Evolutionary conservation across 2,888 invertebrate genomes (phyloP).

Genomic region (Caenorhabditis sp.): DNA sequence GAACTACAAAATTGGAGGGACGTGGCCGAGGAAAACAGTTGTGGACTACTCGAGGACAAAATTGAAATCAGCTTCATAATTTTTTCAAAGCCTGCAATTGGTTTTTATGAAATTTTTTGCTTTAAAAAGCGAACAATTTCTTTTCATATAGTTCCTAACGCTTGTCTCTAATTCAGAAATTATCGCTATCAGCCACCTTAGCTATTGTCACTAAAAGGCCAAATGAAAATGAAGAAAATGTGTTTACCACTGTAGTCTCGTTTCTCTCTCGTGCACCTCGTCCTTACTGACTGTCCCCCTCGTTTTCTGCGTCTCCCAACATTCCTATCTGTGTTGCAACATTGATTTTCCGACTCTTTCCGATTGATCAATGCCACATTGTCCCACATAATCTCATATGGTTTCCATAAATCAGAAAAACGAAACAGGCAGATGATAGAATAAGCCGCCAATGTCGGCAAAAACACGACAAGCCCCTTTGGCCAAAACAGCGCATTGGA

Average conservation of each 20-base stretch:
- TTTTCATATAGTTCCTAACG: not conserved
- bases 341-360: constrained; percentile 19
- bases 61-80: not conserved
- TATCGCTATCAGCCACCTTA: not conserved
- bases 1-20: constrained; percentile 1
- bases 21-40: not conserved
- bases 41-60: constrained; percentile 11
- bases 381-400: constrained; percentile 17
- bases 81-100: not conserved
- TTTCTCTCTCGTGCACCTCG: not conserved
- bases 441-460: not conserved
- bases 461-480: not conserved
- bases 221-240: not conserved
- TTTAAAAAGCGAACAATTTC: too few species aligned
- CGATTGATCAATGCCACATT: constrained; percentile 4
- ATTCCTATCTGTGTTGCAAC: constrained; percentile 6
- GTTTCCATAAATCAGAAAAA: constrained; percentile 12
- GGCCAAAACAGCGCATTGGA: not conserved
- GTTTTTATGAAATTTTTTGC: constrained; percentile 1
- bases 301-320: constrained; percentile 24
- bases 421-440: constrained; percentile 1
- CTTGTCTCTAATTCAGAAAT: too few species aligned
- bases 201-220: not conserved
- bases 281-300: constrained; percentile 10
- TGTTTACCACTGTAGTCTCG: constrained; percentile 16